Evolutionary conservation across 2,797 vertebrate genomes (phyloP).

Genomic region (Myoxocephalus aenaeus): DNA sequence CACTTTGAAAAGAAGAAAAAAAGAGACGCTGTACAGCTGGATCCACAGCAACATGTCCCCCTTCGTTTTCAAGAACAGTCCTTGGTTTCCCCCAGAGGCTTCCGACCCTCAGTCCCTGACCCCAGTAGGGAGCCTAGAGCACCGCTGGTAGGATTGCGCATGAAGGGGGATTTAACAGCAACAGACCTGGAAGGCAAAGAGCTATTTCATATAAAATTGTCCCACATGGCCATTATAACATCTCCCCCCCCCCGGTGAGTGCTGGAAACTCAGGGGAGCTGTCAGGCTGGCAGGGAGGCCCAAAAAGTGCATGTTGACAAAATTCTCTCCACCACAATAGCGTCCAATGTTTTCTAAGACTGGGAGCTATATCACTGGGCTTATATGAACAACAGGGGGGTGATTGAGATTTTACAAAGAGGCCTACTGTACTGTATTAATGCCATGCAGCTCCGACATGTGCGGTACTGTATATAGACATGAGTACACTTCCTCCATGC

Average conservation of each 20-base stretch:
- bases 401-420: constrained; percentile 45
- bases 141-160: constrained; percentile 58
- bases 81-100: constrained; percentile 37
- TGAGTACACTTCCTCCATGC: background rate
- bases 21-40: constrained; percentile 55
- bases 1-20: constrained; percentile 61
- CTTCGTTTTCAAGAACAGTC: constrained; percentile 31
- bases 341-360: constrained; percentile 51
- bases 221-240: constrained; percentile 75
- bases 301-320: constrained; percentile 60
- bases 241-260: constrained; percentile 48
- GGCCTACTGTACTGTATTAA: constrained; percentile 35
- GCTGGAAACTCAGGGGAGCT: constrained; percentile 70
- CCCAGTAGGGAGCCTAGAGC: constrained; percentile 66
- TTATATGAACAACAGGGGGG: constrained; percentile 37
- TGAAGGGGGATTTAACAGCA: constrained; percentile 72
- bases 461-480: constrained; percentile 8
- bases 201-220: constrained; percentile 80
- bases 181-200: constrained; percentile 67
- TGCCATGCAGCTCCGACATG: constrained; percentile 21
- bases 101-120: constrained; percentile 57
- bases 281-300: constrained; percentile 56
- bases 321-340: constrained; percentile 61
- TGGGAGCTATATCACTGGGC: constrained; percentile 38
- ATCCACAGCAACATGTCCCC: constrained; percentile 48